Evolutionary conservation across 2,113 vertebrate species (phyloP), one percentile per base, ranked within the genome.

Genomic region (Elanus axillaris): DNA sequence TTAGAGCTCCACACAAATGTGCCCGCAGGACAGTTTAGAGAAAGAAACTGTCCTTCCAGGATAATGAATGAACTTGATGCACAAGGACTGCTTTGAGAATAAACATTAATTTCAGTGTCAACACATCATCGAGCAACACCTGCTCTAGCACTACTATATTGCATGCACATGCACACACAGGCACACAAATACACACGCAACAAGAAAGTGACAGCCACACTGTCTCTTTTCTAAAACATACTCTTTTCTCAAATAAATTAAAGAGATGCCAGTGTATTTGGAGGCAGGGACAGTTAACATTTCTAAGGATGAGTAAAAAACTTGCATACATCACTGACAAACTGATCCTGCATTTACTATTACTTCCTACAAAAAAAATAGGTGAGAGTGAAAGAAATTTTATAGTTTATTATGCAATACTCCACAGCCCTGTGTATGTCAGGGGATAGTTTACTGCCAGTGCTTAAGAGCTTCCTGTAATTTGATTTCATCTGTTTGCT

Each of bases 91-190:
- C 84, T 90, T 93, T 92, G 77, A 95, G 92, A 96, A 91, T 87
- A 94, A 96, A 68, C 71, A 38, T 90, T 86, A 71, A 90, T 95
- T 94, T 94, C 88, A 52, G 74, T 58, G 88, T 92, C 75, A 93
- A 34, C 79, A 79, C 58, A 67, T 82, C 82, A 80, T 77, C 60
- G 86, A 74, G 52, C 63, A 94, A 86, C 91, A 94, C 90, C 88
- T 96, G 88, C 79, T 93, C 55, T 66, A 81, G 73, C 40, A 60
- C 69, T 32, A 15, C 75, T 82, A 0, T 52, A 22, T 8, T 5
- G 4, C 74, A 78, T 4, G 4, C 58, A 58, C 22, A 1, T 1
- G 2, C 52, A 27, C 55, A 27, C 1, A 2, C 40, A 69, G 1
- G 5, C 74, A 58, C 60, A 63, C 64, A 90, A 91, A 75, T 64